These are phyloP conservation scores for Phalanger gymnotis DNA, from an alignment of 2,797 vertebrate genomes.

Conservation along the genomic window DNA sequence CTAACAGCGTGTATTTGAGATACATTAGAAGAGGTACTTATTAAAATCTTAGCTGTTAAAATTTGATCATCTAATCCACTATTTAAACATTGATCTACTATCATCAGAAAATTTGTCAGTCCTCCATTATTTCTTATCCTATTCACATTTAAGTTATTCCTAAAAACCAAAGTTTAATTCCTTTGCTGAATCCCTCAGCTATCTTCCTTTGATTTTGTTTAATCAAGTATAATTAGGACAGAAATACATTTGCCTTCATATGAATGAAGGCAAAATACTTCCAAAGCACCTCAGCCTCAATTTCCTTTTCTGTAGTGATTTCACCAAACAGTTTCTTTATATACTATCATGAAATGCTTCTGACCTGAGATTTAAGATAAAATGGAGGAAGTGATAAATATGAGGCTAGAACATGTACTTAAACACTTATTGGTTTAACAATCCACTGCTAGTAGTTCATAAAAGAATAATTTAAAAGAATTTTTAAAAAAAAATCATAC, in stretches of 20 bases:
- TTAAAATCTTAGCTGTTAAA: slow-evolving; percentile 69
- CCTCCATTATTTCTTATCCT: slow-evolving; percentile 32
- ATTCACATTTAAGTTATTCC: slow-evolving; percentile 57
- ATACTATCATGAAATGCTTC: slow-evolving; percentile 37
- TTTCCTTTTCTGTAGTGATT: slow-evolving; percentile 33
- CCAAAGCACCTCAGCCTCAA: neutral
- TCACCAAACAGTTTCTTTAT: slow-evolving; percentile 37
- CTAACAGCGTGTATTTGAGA: slow-evolving; percentile 69
- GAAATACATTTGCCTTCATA: slow-evolving; percentile 20
- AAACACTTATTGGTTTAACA: neutral
- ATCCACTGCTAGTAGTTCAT: neutral
- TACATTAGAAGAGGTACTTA: slow-evolving; percentile 47
- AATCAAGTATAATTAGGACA: slow-evolving; percentile 44
- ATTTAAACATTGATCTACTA: slow-evolving; percentile 50
- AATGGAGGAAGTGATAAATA: neutral
- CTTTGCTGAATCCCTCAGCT: slow-evolving; percentile 52
- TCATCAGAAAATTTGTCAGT: slow-evolving; percentile 39
- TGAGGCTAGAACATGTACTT: neutral
- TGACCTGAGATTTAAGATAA: neutral
- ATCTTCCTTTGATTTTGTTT: slow-evolving; percentile 34
- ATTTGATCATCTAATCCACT: slow-evolving; percentile 45
- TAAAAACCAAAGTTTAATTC: slow-evolving; percentile 48
- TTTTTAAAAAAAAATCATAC: neutral
- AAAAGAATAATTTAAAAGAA: neutral
- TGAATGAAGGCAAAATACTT: slow-evolving; percentile 14